A percentile compares a stretch with the other conserved stretches of the same genome.
These are phyloP conservation scores for Gobiocypris rarus DNA, from an alignment of 2,113 vertebrate genomes.

Conservation along the genomic window DNA sequence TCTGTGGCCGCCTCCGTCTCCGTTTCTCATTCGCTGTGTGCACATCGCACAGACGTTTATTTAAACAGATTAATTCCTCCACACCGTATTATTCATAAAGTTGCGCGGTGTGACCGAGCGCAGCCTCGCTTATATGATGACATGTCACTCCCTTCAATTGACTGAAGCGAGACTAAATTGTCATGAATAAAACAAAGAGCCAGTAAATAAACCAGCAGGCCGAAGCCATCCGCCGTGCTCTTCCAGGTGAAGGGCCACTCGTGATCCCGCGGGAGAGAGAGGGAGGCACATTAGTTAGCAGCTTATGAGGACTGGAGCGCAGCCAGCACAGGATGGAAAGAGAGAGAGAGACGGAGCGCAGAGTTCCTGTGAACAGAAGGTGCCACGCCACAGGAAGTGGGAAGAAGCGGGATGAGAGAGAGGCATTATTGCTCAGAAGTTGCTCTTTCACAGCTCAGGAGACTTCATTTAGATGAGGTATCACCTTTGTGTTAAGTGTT, in stretches of 20 bases:
- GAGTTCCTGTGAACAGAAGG: constrained; percentile 74
- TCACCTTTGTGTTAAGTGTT: not conserved
- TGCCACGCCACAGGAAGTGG: constrained; percentile 59
- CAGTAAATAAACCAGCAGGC: constrained; percentile 73
- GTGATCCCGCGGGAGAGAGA: constrained; percentile 56
- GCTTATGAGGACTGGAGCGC: constrained; percentile 60
- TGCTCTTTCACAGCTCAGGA: not conserved
- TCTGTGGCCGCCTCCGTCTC: constrained; percentile 5
- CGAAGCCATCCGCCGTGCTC: constrained; percentile 46
- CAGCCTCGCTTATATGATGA: constrained; percentile 69
- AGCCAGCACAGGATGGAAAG: constrained; percentile 49
- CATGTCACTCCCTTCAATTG: constrained; percentile 68
- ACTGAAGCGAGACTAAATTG: constrained; percentile 74
- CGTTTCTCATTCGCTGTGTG: constrained; percentile 34
- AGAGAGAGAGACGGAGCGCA: constrained; percentile 14
- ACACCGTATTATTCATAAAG: constrained; percentile 70
- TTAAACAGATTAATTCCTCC: constrained; percentile 74
- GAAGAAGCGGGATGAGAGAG: not conserved
- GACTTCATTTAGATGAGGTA: not conserved
- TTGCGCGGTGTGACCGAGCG: constrained; percentile 58
- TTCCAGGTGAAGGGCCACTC: constrained; percentile 68
- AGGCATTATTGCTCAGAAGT: not conserved
- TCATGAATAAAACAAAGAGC: constrained; percentile 73
- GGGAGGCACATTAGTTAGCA: constrained; percentile 68
- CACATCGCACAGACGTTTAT: constrained; percentile 70